Evolutionary conservation across 2,797 vertebrate species (phyloP), one percentile per base, ranked within the genome.

Genomic region (Peromyscus nudipes): DNA sequence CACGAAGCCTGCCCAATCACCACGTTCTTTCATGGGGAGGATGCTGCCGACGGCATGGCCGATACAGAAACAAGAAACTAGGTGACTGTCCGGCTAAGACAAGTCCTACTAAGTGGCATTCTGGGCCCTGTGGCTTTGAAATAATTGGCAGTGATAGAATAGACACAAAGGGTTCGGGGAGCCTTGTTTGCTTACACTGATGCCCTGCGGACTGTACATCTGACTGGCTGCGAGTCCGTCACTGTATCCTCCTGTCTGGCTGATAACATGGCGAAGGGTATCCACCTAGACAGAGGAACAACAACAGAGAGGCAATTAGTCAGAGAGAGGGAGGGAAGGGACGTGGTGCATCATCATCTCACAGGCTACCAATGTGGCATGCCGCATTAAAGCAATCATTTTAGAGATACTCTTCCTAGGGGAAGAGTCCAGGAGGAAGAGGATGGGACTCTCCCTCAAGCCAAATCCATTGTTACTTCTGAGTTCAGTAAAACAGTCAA

Each of bases 231-330:
- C 99, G 98, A 99, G 99, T 99, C 99, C 99, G 97, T 99, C 99
- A 99, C 99, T 99, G 99, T 99, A 99, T 99, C 99, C 99, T 99
- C 99, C 99, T 99, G 99, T 99, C 99, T 99, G 99, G 99, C 99
- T 99, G 99, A 99, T 99, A 99, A 99, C 99, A 99, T 99, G 99
- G 99, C 99, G 99, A 99, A 99, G 99, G 99, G 99, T 99, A 99
- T 99, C 99, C 99, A 99, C 99, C 99, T 99, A 99, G 99, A 99
- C 96, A 98, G 98, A 98, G 37, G 98, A 98, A 98, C 52, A 52
- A 96, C 86, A 98, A 96, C 83, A 98, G 82, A 98, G 84, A 97
- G 49, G 81, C 83, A 37, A 73, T 98, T 89, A 98, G 96, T 97
- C 64, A 71, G 65, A 75, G 90, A 43, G 46, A 19, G 1, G 73